Percentiles rank a stretch among this genome's conserved stretches.
Conservation (phyloP, 1,140 invertebrate genomes). For the Drosophila santomea region DNA sequence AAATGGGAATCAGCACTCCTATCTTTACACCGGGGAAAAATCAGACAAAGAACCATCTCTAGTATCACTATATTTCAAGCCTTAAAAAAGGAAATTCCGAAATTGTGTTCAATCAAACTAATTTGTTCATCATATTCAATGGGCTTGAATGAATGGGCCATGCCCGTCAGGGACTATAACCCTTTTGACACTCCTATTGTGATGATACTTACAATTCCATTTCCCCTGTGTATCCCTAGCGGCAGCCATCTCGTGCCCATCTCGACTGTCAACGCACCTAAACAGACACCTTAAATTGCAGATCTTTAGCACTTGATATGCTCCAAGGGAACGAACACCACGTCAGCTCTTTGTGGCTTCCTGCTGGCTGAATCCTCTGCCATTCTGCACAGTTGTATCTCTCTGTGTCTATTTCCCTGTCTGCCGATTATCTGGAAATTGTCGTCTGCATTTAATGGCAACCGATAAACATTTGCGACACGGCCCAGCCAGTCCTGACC, state of each 20-base stretch:
- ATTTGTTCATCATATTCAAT: neutral
- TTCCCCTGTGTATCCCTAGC: slow-evolving; percentile 2
- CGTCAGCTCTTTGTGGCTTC: slow-evolving; percentile 34
- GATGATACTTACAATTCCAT: neutral
- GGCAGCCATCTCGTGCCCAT: slow-evolving; percentile 42
- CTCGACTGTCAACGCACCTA: slow-evolving; percentile 57
- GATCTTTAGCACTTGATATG: slow-evolving; percentile 58
- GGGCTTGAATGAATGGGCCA: too few species aligned
- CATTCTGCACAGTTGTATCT: slow-evolving; percentile 24
- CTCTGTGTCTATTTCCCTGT: slow-evolving; percentile 13
- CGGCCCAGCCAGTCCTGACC: slow-evolving; percentile 6
- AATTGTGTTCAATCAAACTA: too few species aligned
- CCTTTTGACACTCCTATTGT: neutral
- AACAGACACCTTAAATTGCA: slow-evolving; percentile 67
- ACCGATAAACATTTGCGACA: slow-evolving; percentile 54
- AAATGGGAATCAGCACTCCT: slow-evolving; percentile 29
- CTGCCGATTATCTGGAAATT: slow-evolving; percentile 62
- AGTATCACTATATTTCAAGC: too few species aligned
- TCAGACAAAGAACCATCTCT: neutral
- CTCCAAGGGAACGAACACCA: slow-evolving; percentile 16
- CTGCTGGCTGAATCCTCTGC: slow-evolving; percentile 14
- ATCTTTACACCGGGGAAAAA: slow-evolving; percentile 3
- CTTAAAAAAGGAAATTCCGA: too few species aligned
- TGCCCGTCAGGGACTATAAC: neutral
- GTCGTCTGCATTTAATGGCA: slow-evolving; percentile 74